Percentiles rank a stretch among this genome's conserved stretches.
These are phyloP conservation scores for Oncorhynchus kisutch DNA, from an alignment of 2,113 vertebrate species.

Conservation along the genomic window DNA sequence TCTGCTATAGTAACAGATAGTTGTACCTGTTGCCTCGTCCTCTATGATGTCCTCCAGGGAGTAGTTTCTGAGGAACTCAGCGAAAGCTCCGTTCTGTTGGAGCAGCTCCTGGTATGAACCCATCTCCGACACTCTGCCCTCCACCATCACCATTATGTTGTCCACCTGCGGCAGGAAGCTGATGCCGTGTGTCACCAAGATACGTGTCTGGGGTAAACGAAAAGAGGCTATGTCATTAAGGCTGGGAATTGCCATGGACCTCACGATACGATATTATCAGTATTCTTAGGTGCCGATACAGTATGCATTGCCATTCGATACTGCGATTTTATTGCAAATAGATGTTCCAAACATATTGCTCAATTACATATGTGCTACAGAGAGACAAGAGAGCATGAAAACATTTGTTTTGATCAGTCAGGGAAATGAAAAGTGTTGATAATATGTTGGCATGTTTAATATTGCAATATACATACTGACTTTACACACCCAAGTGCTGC, in stretches of 20 bases:
- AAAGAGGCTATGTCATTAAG: neutral
- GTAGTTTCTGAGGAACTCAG: conserved; percentile 91
- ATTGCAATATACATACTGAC: neutral
- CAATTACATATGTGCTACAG: too few species aligned
- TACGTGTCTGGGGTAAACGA: conserved; percentile 77
- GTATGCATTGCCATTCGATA: too few species aligned
- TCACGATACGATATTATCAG: too few species aligned
- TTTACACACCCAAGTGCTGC: too few species aligned
- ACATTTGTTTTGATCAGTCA: too few species aligned
- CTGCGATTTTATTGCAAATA: too few species aligned
- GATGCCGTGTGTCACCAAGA: conserved; percentile 92
- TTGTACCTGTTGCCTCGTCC: conserved; percentile 72
- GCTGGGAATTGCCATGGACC: too few species aligned
- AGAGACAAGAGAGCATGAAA: too few species aligned
- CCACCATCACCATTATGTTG: conserved; percentile 85
- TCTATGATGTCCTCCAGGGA: conserved; percentile 76
- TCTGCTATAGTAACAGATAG: neutral
- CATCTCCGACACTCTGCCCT: conserved; percentile 87
- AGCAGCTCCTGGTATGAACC: conserved; percentile 89
- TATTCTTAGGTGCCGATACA: too few species aligned
- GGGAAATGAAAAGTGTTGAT: too few species aligned
- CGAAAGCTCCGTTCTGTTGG: conserved; percentile 84
- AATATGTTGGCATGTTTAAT: too few species aligned
- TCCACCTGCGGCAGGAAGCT: conserved; percentile 94
- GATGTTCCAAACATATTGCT: too few species aligned